These are phyloP conservation scores for Malurus elegans DNA, from an alignment of 2,113 vertebrate genomes.

Conservation along the genomic window DNA sequence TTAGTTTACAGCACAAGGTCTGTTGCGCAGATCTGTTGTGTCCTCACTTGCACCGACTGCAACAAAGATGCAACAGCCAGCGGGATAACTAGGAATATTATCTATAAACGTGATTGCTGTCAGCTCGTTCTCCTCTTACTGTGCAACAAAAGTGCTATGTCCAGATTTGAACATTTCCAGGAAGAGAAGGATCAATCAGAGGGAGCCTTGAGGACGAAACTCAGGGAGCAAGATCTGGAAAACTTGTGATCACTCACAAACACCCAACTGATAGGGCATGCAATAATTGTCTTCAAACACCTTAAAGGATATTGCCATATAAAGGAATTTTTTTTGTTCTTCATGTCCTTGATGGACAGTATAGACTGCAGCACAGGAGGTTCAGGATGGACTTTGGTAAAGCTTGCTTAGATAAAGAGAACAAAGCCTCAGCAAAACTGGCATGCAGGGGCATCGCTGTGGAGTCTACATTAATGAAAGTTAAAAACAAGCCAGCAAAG, in stretches of 20 bases:
- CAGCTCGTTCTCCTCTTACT: not conserved
- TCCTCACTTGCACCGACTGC: not conserved
- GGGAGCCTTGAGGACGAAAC: not conserved
- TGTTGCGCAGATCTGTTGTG: accelerated
- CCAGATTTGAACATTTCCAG: not conserved
- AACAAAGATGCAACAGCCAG: not conserved
- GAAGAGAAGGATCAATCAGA: not conserved
- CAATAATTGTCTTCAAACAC: not conserved
- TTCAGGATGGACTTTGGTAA: not conserved
- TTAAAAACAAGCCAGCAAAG: not conserved
- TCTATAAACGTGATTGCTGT: not conserved
- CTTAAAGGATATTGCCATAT: not conserved
- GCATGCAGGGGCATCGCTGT: not conserved
- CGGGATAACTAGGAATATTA: not conserved
- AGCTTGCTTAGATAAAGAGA: not conserved
- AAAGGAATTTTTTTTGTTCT: not conserved
- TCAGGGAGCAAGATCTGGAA: not conserved
- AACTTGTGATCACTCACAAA: not conserved
- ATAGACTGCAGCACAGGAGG: not conserved
- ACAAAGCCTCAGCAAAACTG: not conserved
- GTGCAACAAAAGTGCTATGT: not conserved
- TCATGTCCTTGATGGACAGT: not conserved
- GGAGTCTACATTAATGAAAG: not conserved
- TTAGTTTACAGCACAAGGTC: not conserved
- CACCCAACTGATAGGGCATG: not conserved